These are phyloP conservation scores for Drosophila mayri DNA, from an alignment of 1,140 invertebrate species.

Conservation along the genomic window DNA sequence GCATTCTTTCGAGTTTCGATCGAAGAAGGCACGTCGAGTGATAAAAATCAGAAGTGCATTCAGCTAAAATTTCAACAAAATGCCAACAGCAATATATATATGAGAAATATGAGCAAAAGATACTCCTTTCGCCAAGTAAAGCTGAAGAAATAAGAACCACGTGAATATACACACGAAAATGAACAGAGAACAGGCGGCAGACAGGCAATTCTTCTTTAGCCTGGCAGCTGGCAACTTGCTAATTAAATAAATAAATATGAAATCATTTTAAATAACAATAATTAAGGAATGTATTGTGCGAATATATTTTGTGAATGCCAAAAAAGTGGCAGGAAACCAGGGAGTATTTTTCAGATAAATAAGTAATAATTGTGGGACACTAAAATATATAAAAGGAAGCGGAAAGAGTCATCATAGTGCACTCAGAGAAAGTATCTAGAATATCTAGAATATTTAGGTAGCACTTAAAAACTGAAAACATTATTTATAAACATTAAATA, in stretches of 20 bases:
- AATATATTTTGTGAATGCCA: slow-evolving; percentile 1
- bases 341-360: background rate
- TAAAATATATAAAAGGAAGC: background rate
- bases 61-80: slow-evolving; percentile 43
- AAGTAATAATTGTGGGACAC: background rate
- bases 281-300: slow-evolving; percentile 51
- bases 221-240: slow-evolving; percentile 34
- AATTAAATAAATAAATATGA: slow-evolving; percentile 48
- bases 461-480: background rate
- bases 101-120: slow-evolving; percentile 21
- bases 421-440: background rate
- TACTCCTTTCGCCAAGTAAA: slow-evolving; percentile 10
- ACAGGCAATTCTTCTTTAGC: slow-evolving; percentile 21
- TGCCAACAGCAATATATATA: slow-evolving; percentile 20
- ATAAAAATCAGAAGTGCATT: slow-evolving; percentile 69
- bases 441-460: too few relatives aligned
- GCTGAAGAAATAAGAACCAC: slow-evolving; percentile 36
- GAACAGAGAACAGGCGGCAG: slow-evolving; percentile 8
- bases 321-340: slow-evolving; percentile 23
- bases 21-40: slow-evolving; percentile 55
- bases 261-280: slow-evolving; percentile 57
- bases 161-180: slow-evolving; percentile 18
- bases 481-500: too few relatives aligned
- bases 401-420: background rate
- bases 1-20: slow-evolving; percentile 34